Evolutionary conservation across 1,140 invertebrate species (phyloP), one percentile per base, ranked within the genome.

Genomic region (Berghia stephanieae): DNA sequence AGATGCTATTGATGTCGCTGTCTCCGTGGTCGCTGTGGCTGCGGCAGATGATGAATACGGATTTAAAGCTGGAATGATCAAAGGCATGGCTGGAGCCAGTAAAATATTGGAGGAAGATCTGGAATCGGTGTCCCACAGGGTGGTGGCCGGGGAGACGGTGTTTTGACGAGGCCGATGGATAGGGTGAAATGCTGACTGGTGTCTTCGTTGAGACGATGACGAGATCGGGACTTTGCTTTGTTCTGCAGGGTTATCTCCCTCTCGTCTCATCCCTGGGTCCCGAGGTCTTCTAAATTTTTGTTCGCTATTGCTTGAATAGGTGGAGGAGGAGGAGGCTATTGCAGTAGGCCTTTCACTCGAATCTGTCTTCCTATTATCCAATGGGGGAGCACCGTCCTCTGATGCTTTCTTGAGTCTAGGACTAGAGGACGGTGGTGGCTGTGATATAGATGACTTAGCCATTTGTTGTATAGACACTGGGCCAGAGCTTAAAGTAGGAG

Each of bases 101-200:
- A 87, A 78, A 44, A 86, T 84, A 69, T 84, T 86, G 27, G 81
- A 49, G 27, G 81, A 76, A 6, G 80, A 79, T 36, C 81, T 77
- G 31, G 81, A 76, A 63, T 77, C 68, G 70, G 84, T 84, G 75
- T 86, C 88, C 85, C 87, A 87, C 63, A 89, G 75, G 5, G 86
- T 84, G 16, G 87, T 86, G 24, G 87, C 87, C 10, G 87, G 87
- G 6, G 87, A 89, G 72, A 86, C 83, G 78, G 84, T 86, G 70
- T 86, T 81, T 72, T 82, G 82, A 27, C 84, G 78, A 10, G 78
- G 79, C 49, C 81, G 80, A 67, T 83, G 80, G 31, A 82, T 81
- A 52, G 82, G 82, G 44, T 86, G 84, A 77, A 86, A 84, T 60
- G 84, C 84, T 52, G 82, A 83, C n/a, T 83, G 76, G 27, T 68